A percentile compares a stretch with the other conserved stretches of the same genome.
phyloP scores from a whole-genome alignment of 2,888 invertebrate species.

The Nasonovia ribisnigri region DNA sequence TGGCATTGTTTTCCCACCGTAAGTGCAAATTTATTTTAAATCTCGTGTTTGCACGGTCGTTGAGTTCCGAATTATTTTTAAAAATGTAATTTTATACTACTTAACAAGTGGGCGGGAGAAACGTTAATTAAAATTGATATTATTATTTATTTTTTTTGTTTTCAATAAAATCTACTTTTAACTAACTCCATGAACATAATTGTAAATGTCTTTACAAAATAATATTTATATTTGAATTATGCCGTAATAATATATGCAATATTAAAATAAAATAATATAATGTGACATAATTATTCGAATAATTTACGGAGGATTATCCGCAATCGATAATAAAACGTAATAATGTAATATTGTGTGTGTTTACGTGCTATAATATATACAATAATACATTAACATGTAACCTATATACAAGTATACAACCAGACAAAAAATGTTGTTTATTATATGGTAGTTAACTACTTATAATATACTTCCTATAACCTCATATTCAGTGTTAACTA shows the following conservation, averaged over 20 bases:
- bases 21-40: background rate
- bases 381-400: background rate
- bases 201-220: background rate
- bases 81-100: background rate
- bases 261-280: conserved; percentile 3
- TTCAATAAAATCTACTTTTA: background rate
- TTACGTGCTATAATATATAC: background rate
- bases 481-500: background rate
- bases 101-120: background rate
- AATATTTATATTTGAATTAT: background rate
- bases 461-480: background rate
- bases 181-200: background rate
- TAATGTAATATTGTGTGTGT: background rate
- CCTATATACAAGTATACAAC: background rate
- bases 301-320: background rate
- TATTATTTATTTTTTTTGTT: background rate
- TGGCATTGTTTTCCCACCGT: conserved; percentile 11
- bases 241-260: background rate
- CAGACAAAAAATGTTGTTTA: background rate
- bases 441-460: background rate
- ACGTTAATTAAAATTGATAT: background rate
- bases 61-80: background rate
- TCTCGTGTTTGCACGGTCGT: background rate
- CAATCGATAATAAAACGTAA: background rate
- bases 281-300: conserved; percentile 27